A percentile compares a stretch with the other conserved stretches of the same genome.
These are phyloP conservation scores for Thymelicus lineola DNA, from an alignment of 2,888 invertebrate species.

Conservation along the genomic window DNA sequence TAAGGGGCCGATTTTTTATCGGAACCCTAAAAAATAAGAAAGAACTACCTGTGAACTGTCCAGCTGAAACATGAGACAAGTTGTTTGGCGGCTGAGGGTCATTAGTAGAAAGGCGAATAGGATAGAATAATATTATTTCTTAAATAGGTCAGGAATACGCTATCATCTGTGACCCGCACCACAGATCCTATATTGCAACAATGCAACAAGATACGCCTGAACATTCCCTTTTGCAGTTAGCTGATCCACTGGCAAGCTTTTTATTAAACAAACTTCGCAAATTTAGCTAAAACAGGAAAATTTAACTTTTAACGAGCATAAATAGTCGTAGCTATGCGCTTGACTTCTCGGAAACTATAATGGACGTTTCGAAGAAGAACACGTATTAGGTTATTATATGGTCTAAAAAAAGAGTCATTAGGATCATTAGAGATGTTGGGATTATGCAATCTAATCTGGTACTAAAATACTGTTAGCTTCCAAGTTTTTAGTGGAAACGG, in stretches of 20 bases:
- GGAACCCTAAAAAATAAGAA: too few relatives aligned
- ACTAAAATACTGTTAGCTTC: too few relatives aligned
- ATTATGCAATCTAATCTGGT: too few relatives aligned
- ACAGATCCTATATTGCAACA: slow-evolving; percentile 26
- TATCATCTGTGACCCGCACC: not conserved
- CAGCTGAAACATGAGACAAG: too few relatives aligned
- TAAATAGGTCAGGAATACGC: not conserved
- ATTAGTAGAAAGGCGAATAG: too few relatives aligned
- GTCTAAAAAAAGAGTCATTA: not conserved
- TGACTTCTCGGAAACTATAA: not conserved
- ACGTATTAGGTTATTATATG: not conserved
- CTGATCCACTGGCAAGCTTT: not conserved
- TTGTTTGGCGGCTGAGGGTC: too few relatives aligned
- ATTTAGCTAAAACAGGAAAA: not conserved
- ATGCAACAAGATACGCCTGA: slow-evolving; percentile 25
- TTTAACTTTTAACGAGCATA: not conserved
- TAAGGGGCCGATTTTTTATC: too few relatives aligned
- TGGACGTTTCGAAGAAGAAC: not conserved
- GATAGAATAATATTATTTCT: too few relatives aligned
- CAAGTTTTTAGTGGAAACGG: too few relatives aligned
- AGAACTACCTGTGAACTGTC: too few relatives aligned
- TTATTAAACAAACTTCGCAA: too few relatives aligned
- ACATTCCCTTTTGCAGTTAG: slow-evolving; percentile 24
- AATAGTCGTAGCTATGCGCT: not conserved
- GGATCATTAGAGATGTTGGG: not conserved